These are phyloP conservation scores for Cladorhizidae sp. DNA, from an alignment of 37 sponge, comb jelly and placozoan species.

Conservation along the genomic window DNA sequence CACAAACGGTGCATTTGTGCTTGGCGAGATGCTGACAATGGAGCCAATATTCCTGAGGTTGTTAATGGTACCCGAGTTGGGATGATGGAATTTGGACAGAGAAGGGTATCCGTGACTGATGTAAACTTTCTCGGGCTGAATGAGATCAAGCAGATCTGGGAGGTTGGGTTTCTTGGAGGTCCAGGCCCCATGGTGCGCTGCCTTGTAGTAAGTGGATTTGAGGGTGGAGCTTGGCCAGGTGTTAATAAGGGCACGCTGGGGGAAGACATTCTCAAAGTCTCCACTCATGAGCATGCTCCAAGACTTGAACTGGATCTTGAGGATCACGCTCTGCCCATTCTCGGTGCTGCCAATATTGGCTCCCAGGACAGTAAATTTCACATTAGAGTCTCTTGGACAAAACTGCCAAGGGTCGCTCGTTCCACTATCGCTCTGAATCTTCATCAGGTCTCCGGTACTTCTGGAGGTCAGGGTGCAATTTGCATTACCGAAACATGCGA, in stretches of 20 bases:
- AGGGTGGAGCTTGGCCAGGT: slow-evolving; percentile 5
- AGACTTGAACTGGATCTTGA: slow-evolving; percentile 14
- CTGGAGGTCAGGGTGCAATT: slow-evolving; percentile 4
- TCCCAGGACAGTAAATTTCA: slow-evolving; percentile 15
- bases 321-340: slow-evolving; percentile 9
- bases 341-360: slow-evolving; percentile 18
- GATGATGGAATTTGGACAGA: slow-evolving; percentile 23
- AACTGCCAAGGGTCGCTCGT: slow-evolving; percentile 32
- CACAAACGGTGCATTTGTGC: slow-evolving; percentile 6
- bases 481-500: slow-evolving; percentile 3
- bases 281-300: slow-evolving; percentile 34
- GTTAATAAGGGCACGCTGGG: not conserved
- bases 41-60: slow-evolving; percentile 7
- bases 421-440: not conserved
- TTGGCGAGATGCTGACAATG: not conserved
- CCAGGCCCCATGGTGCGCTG: slow-evolving; percentile 52
- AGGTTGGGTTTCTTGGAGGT: slow-evolving; percentile 23
- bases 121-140: slow-evolving; percentile 20
- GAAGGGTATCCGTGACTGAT: slow-evolving; percentile 23
- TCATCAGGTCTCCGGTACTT: no score
- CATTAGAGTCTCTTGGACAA: not conserved
- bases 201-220: slow-evolving; percentile 25
- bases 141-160: not conserved
- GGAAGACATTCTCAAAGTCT: slow-evolving; percentile 14
- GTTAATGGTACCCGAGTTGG: not conserved